Evolutionary conservation across 35 echinoderm and acorn worm species (phyloP), one percentile per base, ranked within the genome.

Genomic region (Diadema setosum): DNA sequence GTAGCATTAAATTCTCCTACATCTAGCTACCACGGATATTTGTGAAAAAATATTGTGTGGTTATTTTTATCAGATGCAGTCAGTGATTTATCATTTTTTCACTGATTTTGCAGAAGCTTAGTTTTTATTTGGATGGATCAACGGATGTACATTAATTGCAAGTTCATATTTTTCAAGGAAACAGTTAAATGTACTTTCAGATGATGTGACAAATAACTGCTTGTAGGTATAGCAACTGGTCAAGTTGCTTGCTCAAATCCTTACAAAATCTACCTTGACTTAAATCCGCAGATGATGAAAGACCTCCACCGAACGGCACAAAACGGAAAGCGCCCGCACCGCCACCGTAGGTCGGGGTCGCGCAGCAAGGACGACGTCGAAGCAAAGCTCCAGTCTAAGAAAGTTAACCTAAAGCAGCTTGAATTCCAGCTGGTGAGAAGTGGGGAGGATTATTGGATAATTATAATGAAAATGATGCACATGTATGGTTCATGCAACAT

Each of bases 341-440:
- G 88, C 39, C 87, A 85, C 52, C 87, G 69, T 3, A 85, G 84
- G 18, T 94, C 95, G 46, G 46, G 82, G 27, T 91, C 92, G 0
- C 73, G 61, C 56, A 89, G 43, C 17, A 18, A 94, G 35, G 80
- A 85, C 43, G 59, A 84, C 69, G 81, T 50, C 59, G 81, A 31
- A 2, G 81, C 87, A 49, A 98, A 92, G 49, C 45, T 48, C 23
- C 44, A 81, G 29, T 69, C 82, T 36, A 88, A 98, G 67, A 82
- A 98, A 73, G 88, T 85, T 2, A 81, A 84, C 57, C 76, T 98
- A 25, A 98, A 87, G 60, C 65, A 93, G 40, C 45, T 98, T 20
- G 95, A 98, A 85, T 94, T 98, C 27, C 92, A 98, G 57, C 84
- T 98, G 95, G 95, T 98, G 59, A 82, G 92, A 46, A 25, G n/a